phyloP scores from a whole-genome alignment of 2,888 invertebrate genomes.

The Cataglyphis livida region DNA sequence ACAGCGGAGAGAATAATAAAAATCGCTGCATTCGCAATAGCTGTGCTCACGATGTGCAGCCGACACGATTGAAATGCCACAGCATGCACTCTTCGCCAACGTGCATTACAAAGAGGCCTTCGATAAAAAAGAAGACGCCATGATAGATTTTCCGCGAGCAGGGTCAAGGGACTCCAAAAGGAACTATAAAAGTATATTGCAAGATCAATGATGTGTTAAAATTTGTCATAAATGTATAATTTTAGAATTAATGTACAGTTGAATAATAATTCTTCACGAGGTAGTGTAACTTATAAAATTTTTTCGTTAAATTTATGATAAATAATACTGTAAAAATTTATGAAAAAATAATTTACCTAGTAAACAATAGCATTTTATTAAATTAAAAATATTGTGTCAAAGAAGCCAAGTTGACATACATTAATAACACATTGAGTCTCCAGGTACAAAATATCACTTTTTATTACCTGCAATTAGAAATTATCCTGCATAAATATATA shows the following conservation, averaged over 20 bases:
- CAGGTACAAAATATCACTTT: background rate
- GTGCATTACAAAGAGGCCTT: constrained; percentile 74
- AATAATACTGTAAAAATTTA: background rate
- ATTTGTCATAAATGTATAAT: background rate
- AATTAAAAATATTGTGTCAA: background rate
- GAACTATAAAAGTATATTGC: constrained; percentile 20
- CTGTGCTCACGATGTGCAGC: constrained; percentile 47
- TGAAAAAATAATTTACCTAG: background rate
- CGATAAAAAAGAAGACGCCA: constrained; percentile 65
- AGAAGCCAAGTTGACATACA: background rate
- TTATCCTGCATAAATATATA: background rate
- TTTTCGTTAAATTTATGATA: background rate
- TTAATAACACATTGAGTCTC: background rate
- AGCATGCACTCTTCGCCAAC: constrained; percentile 72
- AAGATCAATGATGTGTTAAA: background rate
- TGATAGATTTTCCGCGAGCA: constrained; percentile 66
- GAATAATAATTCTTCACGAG: background rate
- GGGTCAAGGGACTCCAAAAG: constrained; percentile 61
- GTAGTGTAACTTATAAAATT: background rate
- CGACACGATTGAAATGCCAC: constrained; percentile 71
- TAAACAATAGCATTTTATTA: background rate
- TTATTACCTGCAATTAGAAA: background rate
- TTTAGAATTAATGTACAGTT: background rate
- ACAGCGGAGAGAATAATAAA: constrained; percentile 58
- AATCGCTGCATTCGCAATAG: constrained; percentile 61